Evolutionary conservation across 2,113 vertebrate genomes (phyloP), one percentile per base, ranked within the genome.

Genomic region (Neotoma lepida): DNA sequence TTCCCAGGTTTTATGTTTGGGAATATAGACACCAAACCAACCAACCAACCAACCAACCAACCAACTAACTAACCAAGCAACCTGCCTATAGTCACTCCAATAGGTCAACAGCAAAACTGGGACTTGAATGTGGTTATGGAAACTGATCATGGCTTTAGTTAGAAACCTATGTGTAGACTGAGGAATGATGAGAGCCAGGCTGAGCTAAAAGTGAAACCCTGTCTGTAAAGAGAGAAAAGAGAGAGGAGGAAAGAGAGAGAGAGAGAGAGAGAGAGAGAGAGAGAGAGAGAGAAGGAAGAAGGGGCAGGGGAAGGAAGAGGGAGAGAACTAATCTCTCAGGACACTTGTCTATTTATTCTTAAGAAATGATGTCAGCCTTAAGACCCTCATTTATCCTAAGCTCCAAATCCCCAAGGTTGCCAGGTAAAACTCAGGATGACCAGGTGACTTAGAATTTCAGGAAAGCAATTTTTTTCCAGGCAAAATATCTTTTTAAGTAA

Each of bases 91-190:
- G 70, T 74, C 46, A 91, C 73, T 86, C 33, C 56, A 39, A 35
- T 49, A 71, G 51, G 80, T 82, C 17, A 39, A 5, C 4, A 51
- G 84, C 54, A 82, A 93, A 88, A 30, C 26, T 71, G 18, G 70
- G 33, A 85, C 56, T 87, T 87, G 61, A 70, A 78, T 74, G 9
- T 89, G 89, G 61, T 66, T 91, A 70, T 85, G 24, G 46, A 56
- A 76, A 88, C 12, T 94, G 71, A 86, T 77, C 61, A 54, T 12
- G 46, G 30, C 88, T 94, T 82, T 61, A 86, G 81, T 8, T 66
- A 88, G 87, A 93, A 68, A 61, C 35, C 14, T 78, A 78, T n/a
- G 80, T 68, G 24, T n/a, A 73, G 56, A 63, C 63, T 88, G 46
- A 90, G 56, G 90, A 84, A 90, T 94, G 58, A 76, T 6, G 22